A percentile compares a stretch with the other conserved stretches of the same genome.
Conservation (phyloP, 2,888 invertebrate species). For the Hirtodrosophila histrioides region DNA sequence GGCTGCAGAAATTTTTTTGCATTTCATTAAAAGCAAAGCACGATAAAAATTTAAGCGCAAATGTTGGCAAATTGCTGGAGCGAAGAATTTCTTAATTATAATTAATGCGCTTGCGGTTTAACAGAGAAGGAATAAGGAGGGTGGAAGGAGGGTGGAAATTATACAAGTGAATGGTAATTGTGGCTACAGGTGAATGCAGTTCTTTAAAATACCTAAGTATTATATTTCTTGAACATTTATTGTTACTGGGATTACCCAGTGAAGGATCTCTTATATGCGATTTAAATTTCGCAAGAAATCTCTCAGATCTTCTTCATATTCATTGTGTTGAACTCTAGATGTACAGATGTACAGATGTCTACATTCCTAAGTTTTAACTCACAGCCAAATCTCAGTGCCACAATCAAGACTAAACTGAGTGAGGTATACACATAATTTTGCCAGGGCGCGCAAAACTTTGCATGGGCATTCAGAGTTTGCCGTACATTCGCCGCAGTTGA, state of each 20-base stretch:
- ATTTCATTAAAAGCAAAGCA: conserved; percentile 47
- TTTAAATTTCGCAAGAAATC: no score
- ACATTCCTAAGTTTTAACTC: neutral
- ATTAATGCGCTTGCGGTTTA: conserved; percentile 39
- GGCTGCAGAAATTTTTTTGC: conserved; percentile 46
- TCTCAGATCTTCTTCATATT: no score
- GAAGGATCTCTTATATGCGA: no score
- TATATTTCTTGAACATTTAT: neutral
- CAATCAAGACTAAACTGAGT: conserved; percentile 21
- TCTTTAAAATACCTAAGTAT: neutral
- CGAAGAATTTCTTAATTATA: conserved; percentile 64
- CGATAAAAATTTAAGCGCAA: conserved; percentile 51
- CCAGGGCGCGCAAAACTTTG: conserved; percentile 42
- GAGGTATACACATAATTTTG: conserved; percentile 45
- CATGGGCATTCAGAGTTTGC: conserved; percentile 26
- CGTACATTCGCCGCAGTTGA: conserved; percentile 43
- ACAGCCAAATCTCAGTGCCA: neutral
- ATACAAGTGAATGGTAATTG: conserved; percentile 33
- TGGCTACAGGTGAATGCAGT: neutral
- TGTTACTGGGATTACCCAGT: neutral
- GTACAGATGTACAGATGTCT: neutral
- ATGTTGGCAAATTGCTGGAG: conserved; percentile 63
- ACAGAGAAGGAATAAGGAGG: conserved; percentile 7
- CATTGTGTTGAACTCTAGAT: neutral
- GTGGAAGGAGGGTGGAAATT: neutral